Evolutionary conservation across 2,888 invertebrate genomes (phyloP), one percentile per base, ranked within the genome.

Genomic region (Tachystola acroxantha): DNA sequence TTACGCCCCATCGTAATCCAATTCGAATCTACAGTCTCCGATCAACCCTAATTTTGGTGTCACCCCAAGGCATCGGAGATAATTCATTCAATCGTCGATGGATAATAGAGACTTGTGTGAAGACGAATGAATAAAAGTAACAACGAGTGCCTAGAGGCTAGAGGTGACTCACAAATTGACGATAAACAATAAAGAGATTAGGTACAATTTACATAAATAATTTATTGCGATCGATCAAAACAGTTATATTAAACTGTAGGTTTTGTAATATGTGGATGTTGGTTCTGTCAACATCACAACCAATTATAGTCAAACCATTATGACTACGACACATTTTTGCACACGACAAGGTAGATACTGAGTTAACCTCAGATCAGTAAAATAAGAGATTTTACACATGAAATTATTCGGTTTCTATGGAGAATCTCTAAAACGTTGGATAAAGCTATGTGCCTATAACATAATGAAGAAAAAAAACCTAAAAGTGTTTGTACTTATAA

Each of bases 401-500:
- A n/a, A n/a, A n/a, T n/a, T n/a, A n/a, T n/a, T n/a, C n/a, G n/a
- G n/a, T n/a, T n/a, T n/a, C n/a, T n/a, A n/a, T n/a, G n/a, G n/a
- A n/a, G n/a, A n/a, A n/a, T n/a, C n/a, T n/a, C n/a, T n/a, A n/a
- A n/a, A n/a, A n/a, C n/a, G n/a, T n/a, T n/a, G n/a, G n/a, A n/a
- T n/a, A n/a, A n/a, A n/a, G n/a, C n/a, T n/a, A n/a, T n/a, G n/a
- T n/a, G n/a, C n/a, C n/a, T n/a, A n/a, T n/a, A 16, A 16, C 16
- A 16, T 6, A 16, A 16, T 3, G 16, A 16, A 16, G 16, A 16
- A 4, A 4, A 6, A 16, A 16, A 16, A 16, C 3, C 16, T 16
- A 16, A 16, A 37, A 37, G 30, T 32, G 19, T 37, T 37, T 25
- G 28, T 46, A 42, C 45, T 52, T 50, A 54, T 61, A 45, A 46